Evolutionary conservation across 1,140 invertebrate species (phyloP).

Genomic region (Magallana gigas): DNA sequence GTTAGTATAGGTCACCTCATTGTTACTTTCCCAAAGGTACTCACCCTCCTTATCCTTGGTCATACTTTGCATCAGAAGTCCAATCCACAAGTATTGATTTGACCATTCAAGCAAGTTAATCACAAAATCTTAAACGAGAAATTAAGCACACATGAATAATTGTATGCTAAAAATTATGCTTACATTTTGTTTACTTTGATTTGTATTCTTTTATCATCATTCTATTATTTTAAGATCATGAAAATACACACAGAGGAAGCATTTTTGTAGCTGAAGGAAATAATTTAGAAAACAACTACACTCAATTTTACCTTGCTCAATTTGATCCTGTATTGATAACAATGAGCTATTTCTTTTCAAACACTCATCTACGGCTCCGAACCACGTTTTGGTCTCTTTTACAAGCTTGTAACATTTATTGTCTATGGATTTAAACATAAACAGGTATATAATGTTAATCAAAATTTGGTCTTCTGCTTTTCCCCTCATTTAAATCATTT

Average conservation of each 20-base stretch:
- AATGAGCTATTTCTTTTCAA: neutral
- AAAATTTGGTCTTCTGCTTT: no score
- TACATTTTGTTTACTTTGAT: no score
- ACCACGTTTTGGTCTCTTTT: neutral
- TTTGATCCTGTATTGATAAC: neutral
- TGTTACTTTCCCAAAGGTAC: neutral
- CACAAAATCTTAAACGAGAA: neutral
- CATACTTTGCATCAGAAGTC: neutral
- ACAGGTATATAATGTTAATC: no score
- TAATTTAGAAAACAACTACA: neutral
- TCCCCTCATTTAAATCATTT: no score
- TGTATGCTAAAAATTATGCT: no score
- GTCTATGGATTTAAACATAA: neutral
- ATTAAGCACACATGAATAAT: neutral
- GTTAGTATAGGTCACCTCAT: neutral
- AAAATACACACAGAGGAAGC: no score
- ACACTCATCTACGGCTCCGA: neutral
- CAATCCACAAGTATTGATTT: neutral
- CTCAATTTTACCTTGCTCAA: neutral
- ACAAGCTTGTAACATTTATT: slow-evolving; percentile 19
- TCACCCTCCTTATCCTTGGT: neutral
- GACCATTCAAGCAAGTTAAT: neutral
- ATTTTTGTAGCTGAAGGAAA: no score
- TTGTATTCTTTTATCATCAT: no score
- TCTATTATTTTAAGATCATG: no score